A percentile compares a stretch with the other conserved stretches of the same genome.
These are phyloP conservation scores for Linnaemya vulpina DNA, from an alignment of 2,888 invertebrate species.

Conservation along the genomic window DNA sequence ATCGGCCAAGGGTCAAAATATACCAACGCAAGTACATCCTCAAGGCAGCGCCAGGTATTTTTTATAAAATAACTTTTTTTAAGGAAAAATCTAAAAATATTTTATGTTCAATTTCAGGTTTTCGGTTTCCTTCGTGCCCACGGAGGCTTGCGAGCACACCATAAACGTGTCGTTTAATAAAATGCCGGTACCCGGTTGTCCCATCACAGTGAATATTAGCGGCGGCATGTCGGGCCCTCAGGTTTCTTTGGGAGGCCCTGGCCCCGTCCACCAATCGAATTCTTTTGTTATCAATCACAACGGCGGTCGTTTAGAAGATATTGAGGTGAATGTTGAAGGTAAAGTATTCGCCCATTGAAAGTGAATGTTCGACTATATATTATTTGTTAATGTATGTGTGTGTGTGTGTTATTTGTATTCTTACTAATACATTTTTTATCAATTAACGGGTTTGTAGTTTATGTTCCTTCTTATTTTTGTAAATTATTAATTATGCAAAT, in stretches of 20 bases:
- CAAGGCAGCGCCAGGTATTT: slow-evolving; percentile 88
- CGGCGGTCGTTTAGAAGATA: slow-evolving; percentile 95
- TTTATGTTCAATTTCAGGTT: slow-evolving; percentile 85
- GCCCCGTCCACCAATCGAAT: slow-evolving; percentile 88
- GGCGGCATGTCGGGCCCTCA: slow-evolving; percentile 87
- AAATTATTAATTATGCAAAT: slow-evolving; percentile 42
- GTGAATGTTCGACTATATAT: background rate
- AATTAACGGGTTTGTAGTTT: slow-evolving; percentile 41
- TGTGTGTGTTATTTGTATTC: slow-evolving; percentile 32
- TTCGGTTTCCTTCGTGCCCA: slow-evolving; percentile 97
- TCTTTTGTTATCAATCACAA: slow-evolving; percentile 90
- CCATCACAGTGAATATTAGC: slow-evolving; percentile 92
- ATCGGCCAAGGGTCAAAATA: slow-evolving; percentile 95
- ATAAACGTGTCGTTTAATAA: slow-evolving; percentile 99
- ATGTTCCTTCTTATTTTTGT: slow-evolving; percentile 15
- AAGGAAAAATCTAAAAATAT: background rate
- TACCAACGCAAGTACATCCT: slow-evolving; percentile 97
- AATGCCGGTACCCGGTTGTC: slow-evolving; percentile 92
- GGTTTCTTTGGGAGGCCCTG: slow-evolving; percentile 89
- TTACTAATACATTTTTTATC: slow-evolving; percentile 52
- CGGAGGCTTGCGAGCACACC: slow-evolving; percentile 96
- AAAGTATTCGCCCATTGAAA: slow-evolving; percentile 73
- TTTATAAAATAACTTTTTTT: background rate
- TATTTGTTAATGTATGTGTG: slow-evolving; percentile 6
- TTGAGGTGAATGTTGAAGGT: slow-evolving; percentile 99